Conservation (phyloP, 2,888 invertebrate genomes). For the Steromphala cineraria region DNA sequence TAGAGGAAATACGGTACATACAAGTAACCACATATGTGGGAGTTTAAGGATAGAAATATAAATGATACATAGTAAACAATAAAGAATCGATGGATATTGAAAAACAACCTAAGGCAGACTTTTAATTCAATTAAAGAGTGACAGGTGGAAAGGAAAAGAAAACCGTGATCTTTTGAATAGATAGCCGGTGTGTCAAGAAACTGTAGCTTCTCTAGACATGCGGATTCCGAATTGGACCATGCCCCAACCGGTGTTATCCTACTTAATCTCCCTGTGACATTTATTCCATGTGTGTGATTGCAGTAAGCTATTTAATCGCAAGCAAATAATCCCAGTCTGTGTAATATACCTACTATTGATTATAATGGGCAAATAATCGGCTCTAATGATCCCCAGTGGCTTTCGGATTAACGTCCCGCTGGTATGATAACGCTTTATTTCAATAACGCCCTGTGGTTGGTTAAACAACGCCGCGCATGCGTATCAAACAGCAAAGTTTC, state of each 20-base stretch:
- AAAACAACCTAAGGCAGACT: too few relatives aligned
- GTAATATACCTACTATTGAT: constrained; percentile 2
- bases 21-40: too few relatives aligned
- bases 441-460: not conserved
- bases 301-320: not conserved
- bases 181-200: too few relatives aligned
- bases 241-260: not conserved
- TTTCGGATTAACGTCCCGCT: too few relatives aligned
- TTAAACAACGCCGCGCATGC: not conserved
- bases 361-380: not conserved
- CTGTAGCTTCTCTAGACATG: too few relatives aligned
- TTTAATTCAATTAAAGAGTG: too few relatives aligned
- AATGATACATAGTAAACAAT: too few relatives aligned
- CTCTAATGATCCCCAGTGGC: not conserved
- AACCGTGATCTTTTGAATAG: too few relatives aligned
- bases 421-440: not conserved
- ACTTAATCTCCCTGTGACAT: not conserved
- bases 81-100: too few relatives aligned
- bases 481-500: not conserved
- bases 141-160: too few relatives aligned
- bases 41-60: too few relatives aligned
- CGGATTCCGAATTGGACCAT: not conserved
- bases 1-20: too few relatives aligned
- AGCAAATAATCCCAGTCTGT: not conserved
- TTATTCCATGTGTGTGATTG: not conserved